Evolutionary conservation across 2,113 vertebrate species (phyloP).

Genomic region (Lathamus discolor): DNA sequence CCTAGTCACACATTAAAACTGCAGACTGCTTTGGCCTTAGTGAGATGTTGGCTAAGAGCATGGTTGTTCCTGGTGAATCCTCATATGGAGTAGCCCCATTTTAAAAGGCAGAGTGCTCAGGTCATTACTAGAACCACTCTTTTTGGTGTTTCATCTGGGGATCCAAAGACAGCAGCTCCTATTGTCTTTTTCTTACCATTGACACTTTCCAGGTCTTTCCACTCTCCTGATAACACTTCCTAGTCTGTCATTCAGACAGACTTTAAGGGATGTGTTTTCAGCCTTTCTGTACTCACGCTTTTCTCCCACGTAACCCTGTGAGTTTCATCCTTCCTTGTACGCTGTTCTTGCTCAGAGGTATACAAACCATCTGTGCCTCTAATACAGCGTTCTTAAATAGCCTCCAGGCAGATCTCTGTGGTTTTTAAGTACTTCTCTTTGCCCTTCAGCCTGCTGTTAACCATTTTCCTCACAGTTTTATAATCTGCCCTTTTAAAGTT

Average conservation of each 20-base stretch:
- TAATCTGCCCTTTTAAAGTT: slow-evolving; percentile 60
- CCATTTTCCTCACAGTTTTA: slow-evolving; percentile 50
- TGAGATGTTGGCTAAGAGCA: neutral
- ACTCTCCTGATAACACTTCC: neutral
- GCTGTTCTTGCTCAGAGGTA: slow-evolving; percentile 59
- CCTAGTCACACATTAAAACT: neutral
- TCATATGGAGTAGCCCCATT: neutral
- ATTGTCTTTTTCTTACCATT: neutral
- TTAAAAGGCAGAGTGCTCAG: neutral
- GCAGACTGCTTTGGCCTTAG: neutral
- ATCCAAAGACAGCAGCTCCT: neutral
- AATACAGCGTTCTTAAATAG: slow-evolving; percentile 61
- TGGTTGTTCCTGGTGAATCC: neutral
- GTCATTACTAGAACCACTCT: neutral
- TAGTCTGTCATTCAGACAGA: neutral
- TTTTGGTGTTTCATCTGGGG: neutral
- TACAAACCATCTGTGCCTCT: slow-evolving; percentile 70
- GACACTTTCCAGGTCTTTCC: neutral
- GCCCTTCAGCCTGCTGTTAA: slow-evolving; percentile 69
- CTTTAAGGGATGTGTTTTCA: slow-evolving; percentile 10
- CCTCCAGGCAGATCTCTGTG: slow-evolving; percentile 58
- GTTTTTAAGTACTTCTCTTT: slow-evolving; percentile 59
- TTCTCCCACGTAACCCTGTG: slow-evolving; percentile 33
- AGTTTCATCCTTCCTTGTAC: neutral
- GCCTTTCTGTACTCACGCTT: neutral